Evolutionary conservation across 2,888 invertebrate species (phyloP).

Genomic region (Drosophila pseudotalamancana): DNA sequence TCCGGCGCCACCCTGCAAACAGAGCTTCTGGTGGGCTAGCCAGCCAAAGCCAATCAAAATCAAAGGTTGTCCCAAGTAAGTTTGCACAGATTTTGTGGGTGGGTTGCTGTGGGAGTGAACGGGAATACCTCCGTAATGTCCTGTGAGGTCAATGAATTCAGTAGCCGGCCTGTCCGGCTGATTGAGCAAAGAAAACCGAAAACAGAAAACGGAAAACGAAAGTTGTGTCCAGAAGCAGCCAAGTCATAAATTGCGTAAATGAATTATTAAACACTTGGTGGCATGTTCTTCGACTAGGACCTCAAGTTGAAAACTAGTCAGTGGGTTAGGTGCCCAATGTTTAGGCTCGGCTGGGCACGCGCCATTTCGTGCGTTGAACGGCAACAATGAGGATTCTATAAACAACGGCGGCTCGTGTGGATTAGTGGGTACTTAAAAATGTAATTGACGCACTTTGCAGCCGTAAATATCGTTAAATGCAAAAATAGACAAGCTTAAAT

Average conservation of each 20-base stretch:
- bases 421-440: conserved; percentile 31
- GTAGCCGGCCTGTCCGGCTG: conserved; percentile 25
- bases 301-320: background rate
- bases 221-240: conserved; percentile 27
- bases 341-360: conserved; percentile 30
- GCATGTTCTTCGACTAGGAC: conserved; percentile 25
- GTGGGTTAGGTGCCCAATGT: no score
- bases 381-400: background rate
- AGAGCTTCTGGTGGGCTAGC: conserved; percentile 84
- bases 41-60: conserved; percentile 82
- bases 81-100: conserved; percentile 36
- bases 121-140: background rate
- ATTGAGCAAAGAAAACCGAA: conserved; percentile 29
- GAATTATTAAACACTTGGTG: conserved; percentile 55
- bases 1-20: conserved; percentile 81
- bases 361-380: background rate
- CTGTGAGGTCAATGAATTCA: conserved; percentile 63
- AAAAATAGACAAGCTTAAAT: conserved; percentile 33
- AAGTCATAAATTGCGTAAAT: conserved; percentile 74
- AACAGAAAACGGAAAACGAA: conserved; percentile 43
- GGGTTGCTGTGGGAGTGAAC: background rate
- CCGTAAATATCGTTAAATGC: conserved; percentile 33
- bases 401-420: background rate
- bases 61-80: conserved; percentile 80
- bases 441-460: conserved; percentile 50